Percentiles rank a stretch among this genome's conserved stretches.
phyloP scores from a whole-genome alignment of 2,113 vertebrate species.

The Chaetodon auriga region DNA sequence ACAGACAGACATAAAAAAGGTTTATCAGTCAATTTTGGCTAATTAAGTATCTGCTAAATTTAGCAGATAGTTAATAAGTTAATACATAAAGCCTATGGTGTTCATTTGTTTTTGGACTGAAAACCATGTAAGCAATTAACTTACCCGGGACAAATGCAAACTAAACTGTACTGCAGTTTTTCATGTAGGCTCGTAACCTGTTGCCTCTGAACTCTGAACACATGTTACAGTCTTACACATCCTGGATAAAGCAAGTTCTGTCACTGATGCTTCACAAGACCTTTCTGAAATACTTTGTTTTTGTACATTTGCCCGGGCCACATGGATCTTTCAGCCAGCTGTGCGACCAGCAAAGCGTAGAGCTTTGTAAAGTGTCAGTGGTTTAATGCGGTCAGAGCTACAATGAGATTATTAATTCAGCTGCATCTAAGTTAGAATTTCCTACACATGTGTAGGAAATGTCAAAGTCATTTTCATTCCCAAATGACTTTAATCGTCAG shows the following conservation, averaged over 20 bases:
- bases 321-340: neutral
- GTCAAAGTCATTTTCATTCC: conserved; percentile 53
- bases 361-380: conserved; percentile 15
- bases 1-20: neutral
- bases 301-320: neutral
- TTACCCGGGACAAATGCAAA: neutral
- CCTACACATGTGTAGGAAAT: neutral
- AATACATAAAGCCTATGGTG: neutral
- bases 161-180: neutral
- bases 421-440: conserved; percentile 19
- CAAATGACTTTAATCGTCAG: conserved; percentile 47
- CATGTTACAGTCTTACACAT: neutral
- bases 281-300: neutral
- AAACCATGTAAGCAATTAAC: neutral
- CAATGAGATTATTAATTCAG: conserved; percentile 25
- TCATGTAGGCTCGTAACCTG: neutral
- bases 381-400: neutral
- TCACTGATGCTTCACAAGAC: neutral
- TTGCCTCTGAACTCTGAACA: neutral
- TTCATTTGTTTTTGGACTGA: conserved; percentile 2
- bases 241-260: neutral
- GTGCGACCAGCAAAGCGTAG: neutral
- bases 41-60: neutral
- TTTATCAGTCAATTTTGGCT: neutral
- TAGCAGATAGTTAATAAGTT: neutral